Percentiles rank a stretch among this genome's conserved stretches.
phyloP scores from a whole-genome alignment of 2,888 invertebrate genomes.

The Vesta saturnalis region DNA sequence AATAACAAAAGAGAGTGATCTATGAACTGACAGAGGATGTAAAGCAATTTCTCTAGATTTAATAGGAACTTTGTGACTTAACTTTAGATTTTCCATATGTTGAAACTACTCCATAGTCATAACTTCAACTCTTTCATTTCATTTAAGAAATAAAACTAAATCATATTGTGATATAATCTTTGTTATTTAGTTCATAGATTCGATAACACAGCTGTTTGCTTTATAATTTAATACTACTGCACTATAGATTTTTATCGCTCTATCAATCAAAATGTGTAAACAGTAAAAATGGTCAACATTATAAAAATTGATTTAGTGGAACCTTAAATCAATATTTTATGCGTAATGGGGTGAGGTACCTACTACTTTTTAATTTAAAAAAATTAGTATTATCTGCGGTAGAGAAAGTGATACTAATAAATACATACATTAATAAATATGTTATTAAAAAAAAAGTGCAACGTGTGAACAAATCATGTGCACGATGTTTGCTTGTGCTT shows the following conservation, averaged over 20 bases:
- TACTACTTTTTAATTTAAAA: no score
- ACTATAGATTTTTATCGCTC: conserved; percentile 22
- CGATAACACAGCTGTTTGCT: conserved; percentile 11
- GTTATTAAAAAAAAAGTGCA: not conserved
- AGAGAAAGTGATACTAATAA: no score
- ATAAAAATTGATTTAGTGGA: conserved; percentile 12
- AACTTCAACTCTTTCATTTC: not conserved
- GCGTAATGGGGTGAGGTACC: not conserved
- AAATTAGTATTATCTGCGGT: no score
- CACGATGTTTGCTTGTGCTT: not conserved
- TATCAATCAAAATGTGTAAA: conserved; percentile 25
- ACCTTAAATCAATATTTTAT: not conserved
- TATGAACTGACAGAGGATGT: conserved; percentile 44
- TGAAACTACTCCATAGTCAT: not conserved
- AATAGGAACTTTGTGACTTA: not conserved
- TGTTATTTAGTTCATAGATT: conserved; percentile 18
- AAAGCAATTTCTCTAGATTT: conserved; percentile 16
- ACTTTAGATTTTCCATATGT: conserved; percentile 6
- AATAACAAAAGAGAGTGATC: conserved; percentile 48
- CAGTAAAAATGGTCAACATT: conserved; percentile 3
- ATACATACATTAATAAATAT: no score
- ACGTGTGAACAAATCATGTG: conserved; percentile 2
- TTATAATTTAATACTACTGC: conserved; percentile 17
- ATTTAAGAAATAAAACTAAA: not conserved
- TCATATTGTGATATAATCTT: not conserved